These are phyloP conservation scores for Shargacucullia verbasci DNA, from an alignment of 2,888 invertebrate genomes.

Conservation along the genomic window DNA sequence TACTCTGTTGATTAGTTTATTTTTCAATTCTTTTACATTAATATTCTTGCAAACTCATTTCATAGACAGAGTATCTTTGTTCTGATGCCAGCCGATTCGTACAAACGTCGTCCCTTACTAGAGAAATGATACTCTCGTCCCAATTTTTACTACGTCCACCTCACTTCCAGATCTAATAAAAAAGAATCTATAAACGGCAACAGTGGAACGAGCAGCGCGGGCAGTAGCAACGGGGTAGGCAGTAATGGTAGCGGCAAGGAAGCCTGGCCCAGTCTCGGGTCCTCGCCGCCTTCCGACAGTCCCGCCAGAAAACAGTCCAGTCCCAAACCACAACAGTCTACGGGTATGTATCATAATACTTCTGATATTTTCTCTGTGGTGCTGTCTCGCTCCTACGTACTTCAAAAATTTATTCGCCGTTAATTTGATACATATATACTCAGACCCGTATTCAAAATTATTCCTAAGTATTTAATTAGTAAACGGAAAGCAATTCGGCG, in stretches of 20 bases:
- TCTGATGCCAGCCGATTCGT: constrained; percentile 16
- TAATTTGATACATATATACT: too few species aligned
- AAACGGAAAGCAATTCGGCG: too few species aligned
- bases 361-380: too few species aligned
- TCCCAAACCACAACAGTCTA: constrained; percentile 77
- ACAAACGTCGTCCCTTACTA: constrained; percentile 28
- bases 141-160: constrained; percentile 20
- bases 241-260: constrained; percentile 89
- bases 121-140: constrained; percentile 7
- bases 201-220: constrained; percentile 60
- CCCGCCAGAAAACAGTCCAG: constrained; percentile 79
- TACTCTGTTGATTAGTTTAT: too few species aligned
- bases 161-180: constrained; percentile 77
- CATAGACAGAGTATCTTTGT: background rate
- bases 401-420: too few species aligned
- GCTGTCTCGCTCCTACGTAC: too few species aligned
- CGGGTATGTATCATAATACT: constrained; percentile 59
- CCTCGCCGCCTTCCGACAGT: constrained; percentile 86
- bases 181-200: constrained; percentile 72
- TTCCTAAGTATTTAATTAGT: too few species aligned
- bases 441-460: too few species aligned
- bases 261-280: constrained; percentile 92
- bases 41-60: too few species aligned
- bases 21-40: too few species aligned
- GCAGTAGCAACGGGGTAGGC: constrained; percentile 60